Conservation (phyloP, 2,888 invertebrate genomes). For the Pycnomerus fuliginosus region DNA sequence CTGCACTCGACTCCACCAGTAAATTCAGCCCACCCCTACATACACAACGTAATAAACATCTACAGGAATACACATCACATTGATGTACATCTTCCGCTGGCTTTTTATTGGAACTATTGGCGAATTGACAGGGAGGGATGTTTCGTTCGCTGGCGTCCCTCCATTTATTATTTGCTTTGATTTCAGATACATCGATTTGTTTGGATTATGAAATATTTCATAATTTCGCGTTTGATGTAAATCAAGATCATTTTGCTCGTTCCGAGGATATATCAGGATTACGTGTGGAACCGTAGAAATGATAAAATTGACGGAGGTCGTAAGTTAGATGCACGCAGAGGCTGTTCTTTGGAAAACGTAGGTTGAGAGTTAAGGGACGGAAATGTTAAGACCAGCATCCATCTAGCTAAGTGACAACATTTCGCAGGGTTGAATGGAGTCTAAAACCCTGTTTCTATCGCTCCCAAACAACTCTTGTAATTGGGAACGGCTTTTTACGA, state of each 20-base stretch:
- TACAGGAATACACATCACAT: no score
- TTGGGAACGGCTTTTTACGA: conserved; percentile 9
- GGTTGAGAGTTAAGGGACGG: conserved; percentile 25
- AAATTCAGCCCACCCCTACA: no score
- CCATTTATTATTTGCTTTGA: no score
- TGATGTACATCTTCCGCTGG: no score
- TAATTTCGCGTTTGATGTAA: conserved; percentile 8
- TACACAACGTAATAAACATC: no score
- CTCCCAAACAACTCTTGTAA: conserved; percentile 7
- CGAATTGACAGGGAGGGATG: no score
- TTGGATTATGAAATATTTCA: conserved; percentile 8
- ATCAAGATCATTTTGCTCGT: conserved; percentile 9
- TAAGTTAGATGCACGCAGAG: conserved; percentile 15
- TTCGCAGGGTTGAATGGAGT: conserved; percentile 17
- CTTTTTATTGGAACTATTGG: no score
- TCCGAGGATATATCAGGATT: conserved; percentile 11
- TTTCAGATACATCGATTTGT: no score
- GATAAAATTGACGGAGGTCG: conserved; percentile 14
- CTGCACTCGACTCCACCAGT: no score
- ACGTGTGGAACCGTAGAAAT: conserved; percentile 8
- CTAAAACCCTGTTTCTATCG: conserved; percentile 9
- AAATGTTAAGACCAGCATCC: conserved; percentile 27
- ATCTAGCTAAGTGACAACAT: conserved; percentile 31
- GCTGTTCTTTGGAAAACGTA: conserved; percentile 16
- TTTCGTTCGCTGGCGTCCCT: no score